Conservation (phyloP, 2,797 vertebrate species). For the Myotis daubentonii region DNA sequence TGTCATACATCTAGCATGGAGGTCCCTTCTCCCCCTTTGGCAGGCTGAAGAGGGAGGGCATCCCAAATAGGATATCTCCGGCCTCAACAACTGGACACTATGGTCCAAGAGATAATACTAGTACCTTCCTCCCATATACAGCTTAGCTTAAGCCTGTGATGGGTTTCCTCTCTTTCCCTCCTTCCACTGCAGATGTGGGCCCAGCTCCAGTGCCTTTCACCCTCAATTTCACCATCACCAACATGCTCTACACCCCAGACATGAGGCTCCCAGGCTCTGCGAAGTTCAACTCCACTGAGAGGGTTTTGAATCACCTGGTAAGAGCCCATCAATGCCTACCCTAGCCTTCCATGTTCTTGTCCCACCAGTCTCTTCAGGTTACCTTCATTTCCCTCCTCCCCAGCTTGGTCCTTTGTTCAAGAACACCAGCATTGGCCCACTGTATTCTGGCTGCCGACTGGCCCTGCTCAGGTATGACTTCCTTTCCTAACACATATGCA, state of each 20-base stretch:
- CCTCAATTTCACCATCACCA: constrained; percentile 80
- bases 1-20: neutral
- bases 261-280: constrained; percentile 63
- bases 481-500: rapidly evolving
- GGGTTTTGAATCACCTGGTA: constrained; percentile 72
- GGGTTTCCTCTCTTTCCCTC: neutral
- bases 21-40: neutral
- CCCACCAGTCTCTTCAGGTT: rapidly evolving
- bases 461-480: constrained; percentile 72
- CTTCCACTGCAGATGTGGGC: neutral
- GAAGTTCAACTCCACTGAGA: constrained; percentile 64
- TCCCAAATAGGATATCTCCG: no score
- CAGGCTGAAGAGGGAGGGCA: neutral
- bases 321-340: rapidly evolving
- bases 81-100: neutral
- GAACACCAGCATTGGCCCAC: constrained; percentile 55
- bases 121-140: neutral
- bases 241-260: constrained; percentile 56
- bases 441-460: constrained; percentile 57
- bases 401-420: constrained; percentile 73
- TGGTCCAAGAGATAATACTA: neutral
- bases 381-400: neutral
- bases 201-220: constrained; percentile 48
- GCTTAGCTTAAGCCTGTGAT: neutral
- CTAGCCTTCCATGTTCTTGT: rapidly evolving